Evolutionary conservation across 2,113 vertebrate species (phyloP).

Genomic region (Caranx melampygus): DNA sequence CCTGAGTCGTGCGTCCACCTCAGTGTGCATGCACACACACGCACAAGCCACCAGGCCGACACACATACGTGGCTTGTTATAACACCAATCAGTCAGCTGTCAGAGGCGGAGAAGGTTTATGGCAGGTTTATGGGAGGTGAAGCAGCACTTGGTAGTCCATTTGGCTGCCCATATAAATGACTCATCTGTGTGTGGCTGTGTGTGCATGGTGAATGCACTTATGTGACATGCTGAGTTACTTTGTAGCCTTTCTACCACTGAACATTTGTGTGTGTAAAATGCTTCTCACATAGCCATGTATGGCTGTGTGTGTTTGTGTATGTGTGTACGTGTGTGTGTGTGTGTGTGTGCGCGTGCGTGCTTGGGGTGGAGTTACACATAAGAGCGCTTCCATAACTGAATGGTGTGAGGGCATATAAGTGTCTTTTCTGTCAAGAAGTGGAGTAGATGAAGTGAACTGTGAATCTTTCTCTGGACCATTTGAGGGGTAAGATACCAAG

Average conservation of each 20-base stretch:
- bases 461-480: slow-evolving; percentile 69
- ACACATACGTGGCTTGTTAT: slow-evolving; percentile 70
- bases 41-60: slow-evolving; percentile 14
- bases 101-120: slow-evolving; percentile 72
- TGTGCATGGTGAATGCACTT: slow-evolving; percentile 17
- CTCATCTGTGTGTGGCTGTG: slow-evolving; percentile 46
- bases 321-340: slow-evolving; percentile 16
- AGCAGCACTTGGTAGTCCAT: slow-evolving; percentile 72
- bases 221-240: slow-evolving; percentile 39
- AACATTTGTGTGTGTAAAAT: slow-evolving; percentile 47
- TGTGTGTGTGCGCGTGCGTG: slow-evolving; percentile 8
- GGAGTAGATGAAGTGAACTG: slow-evolving; percentile 63
- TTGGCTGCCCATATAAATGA: slow-evolving; percentile 76
- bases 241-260: slow-evolving; percentile 31
- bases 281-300: slow-evolving; percentile 40
- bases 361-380: slow-evolving; percentile 11
- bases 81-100: slow-evolving; percentile 78
- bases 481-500: slow-evolving; percentile 66
- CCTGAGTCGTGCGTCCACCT: slow-evolving; percentile 40
- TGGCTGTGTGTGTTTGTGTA: slow-evolving; percentile 11
- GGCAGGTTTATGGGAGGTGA: slow-evolving; percentile 79
- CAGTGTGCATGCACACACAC: slow-evolving; percentile 33
- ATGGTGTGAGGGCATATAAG: slow-evolving; percentile 47
- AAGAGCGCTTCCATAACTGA: slow-evolving; percentile 27
- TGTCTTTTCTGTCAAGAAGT: slow-evolving; percentile 44